phyloP scores from a whole-genome alignment of 2,888 invertebrate species.

The Dicyrtoma fusca region DNA sequence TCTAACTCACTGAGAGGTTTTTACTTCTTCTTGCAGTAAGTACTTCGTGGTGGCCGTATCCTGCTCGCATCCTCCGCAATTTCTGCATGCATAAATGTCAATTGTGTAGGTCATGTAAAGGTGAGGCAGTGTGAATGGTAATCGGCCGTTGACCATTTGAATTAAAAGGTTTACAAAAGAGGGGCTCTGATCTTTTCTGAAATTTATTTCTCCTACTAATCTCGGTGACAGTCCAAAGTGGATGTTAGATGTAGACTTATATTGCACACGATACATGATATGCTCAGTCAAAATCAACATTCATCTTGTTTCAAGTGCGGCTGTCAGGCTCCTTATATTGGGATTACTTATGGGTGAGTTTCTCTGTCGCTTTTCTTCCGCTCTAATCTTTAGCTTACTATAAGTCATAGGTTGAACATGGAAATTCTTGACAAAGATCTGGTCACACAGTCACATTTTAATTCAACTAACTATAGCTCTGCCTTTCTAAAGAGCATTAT shows the following conservation, averaged over 20 bases:
- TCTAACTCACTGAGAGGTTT: no score
- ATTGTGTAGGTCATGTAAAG: constrained; percentile 35
- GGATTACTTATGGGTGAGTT: constrained; percentile 34
- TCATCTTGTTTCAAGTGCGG: constrained; percentile 25
- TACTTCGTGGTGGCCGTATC: constrained; percentile 23
- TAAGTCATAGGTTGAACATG: no score
- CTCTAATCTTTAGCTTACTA: not conserved
- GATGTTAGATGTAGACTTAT: not conserved
- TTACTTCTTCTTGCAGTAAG: no score
- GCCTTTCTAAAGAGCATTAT: no score
- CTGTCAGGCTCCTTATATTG: constrained; percentile 24
- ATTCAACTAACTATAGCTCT: no score
- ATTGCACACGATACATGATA: constrained; percentile 12
- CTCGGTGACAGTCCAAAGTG: not conserved
- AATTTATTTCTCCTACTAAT: not conserved
- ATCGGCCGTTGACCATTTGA: constrained; percentile 35
- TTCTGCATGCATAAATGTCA: constrained; percentile 26
- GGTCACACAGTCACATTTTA: no score
- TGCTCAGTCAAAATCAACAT: constrained; percentile 21
- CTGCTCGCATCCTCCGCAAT: constrained; percentile 36
- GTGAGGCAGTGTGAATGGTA: constrained; percentile 30
- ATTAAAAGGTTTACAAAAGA: constrained; percentile 3
- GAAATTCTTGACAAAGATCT: no score
- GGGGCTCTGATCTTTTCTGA: not conserved
- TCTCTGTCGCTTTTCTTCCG: constrained; percentile 11